These are phyloP conservation scores for Squalus acanthias DNA, from an alignment of 2,797 vertebrate genomes.

Conservation along the genomic window DNA sequence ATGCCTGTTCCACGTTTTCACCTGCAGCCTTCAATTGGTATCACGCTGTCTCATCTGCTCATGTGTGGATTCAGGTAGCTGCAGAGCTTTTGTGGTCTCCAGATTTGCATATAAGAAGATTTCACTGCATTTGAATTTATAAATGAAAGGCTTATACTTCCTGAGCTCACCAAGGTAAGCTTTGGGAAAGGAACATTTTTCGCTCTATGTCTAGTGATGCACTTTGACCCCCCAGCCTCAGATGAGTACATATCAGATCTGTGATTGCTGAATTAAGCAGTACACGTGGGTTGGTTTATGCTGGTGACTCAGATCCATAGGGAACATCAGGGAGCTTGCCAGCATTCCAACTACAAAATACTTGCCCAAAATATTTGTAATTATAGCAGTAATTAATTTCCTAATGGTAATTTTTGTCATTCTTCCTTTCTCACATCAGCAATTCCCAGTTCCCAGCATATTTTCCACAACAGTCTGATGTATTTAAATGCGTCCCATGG, in stretches of 20 bases:
- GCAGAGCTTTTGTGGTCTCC: background rate
- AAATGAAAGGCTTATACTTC: background rate
- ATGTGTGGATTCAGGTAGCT: background rate
- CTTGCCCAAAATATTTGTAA: background rate
- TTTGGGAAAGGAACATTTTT: background rate
- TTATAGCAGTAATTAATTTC: constrained; percentile 29
- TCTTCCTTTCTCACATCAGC: background rate
- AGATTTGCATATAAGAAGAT: background rate
- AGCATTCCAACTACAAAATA: background rate
- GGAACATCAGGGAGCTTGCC: background rate
- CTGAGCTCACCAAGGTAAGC: background rate
- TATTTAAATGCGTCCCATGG: background rate
- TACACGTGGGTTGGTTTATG: background rate
- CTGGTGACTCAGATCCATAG: background rate
- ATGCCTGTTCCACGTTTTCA: background rate
- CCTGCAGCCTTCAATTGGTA: no score
- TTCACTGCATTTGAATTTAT: background rate
- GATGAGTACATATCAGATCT: background rate
- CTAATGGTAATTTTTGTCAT: constrained; percentile 21
- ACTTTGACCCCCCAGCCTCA: background rate
- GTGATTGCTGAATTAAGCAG: constrained; percentile 5
- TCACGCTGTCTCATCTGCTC: background rate
- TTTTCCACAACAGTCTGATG: background rate
- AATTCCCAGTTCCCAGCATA: constrained; percentile 2
- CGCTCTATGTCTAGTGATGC: background rate